A percentile compares a stretch with the other conserved stretches of the same genome.
Evolutionary conservation across 2,888 invertebrate species (phyloP).

Genomic region (Drosophila bunnanda): DNA sequence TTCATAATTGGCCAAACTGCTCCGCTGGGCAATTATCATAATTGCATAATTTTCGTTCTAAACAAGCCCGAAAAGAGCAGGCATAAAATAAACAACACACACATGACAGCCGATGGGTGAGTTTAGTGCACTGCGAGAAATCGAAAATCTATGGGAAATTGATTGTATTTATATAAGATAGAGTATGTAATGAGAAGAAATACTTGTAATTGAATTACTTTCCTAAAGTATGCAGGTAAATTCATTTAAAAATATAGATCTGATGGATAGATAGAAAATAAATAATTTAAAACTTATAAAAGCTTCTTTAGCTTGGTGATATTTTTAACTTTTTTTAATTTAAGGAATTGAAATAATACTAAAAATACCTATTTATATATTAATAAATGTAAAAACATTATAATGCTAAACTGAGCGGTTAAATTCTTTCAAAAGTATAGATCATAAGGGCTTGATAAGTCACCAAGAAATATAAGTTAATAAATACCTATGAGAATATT

Average conservation of each 20-base stretch:
- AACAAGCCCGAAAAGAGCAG: constrained; percentile 69
- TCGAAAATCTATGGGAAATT: background rate
- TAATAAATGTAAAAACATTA: background rate
- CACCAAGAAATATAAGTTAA: background rate
- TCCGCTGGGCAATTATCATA: constrained; percentile 73
- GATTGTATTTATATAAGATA: too few relatives aligned
- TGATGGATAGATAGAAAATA: background rate
- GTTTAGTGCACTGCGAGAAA: constrained; percentile 58
- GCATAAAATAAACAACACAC: constrained; percentile 50
- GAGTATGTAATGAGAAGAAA: too few relatives aligned
- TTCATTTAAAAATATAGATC: too few relatives aligned
- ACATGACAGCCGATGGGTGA: constrained; percentile 62
- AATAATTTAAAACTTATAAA: background rate
- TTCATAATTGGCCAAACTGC: constrained; percentile 75
- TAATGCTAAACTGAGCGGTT: background rate
- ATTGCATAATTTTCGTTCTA: constrained; percentile 78
- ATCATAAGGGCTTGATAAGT: background rate
- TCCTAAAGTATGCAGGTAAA: too few relatives aligned
- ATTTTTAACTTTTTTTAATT: background rate
- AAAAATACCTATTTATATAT: too few relatives aligned
- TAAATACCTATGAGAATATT: background rate
- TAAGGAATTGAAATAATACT: background rate
- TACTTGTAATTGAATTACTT: too few relatives aligned
- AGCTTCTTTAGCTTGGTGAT: background rate
- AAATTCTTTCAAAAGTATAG: too few relatives aligned